Base-by-base conservation (phyloP, 2,113 vertebrate species). In the Azemiops feae region DNA sequence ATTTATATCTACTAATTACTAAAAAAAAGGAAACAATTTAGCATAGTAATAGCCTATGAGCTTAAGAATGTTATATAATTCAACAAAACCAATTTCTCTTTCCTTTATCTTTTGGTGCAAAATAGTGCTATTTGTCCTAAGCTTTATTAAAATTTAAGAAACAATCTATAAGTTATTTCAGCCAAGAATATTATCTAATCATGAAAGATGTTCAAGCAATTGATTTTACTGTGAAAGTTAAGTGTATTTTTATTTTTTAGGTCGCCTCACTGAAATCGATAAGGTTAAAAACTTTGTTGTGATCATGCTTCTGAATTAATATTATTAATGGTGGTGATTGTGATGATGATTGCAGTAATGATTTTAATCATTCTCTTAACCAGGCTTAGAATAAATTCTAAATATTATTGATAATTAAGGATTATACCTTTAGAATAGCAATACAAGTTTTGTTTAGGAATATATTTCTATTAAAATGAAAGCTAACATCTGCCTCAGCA, bases 401-500 rank as follows among this genome's bases (percentile, higher is more conserved):
- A 87, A 69, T 27, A 86, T 94, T 91, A 43, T 1, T 39, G n/a
- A 0, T 39, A 87, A 45, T 55, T 93, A 55, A 91, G 23, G 0
- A 92, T 96, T 94, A 94, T 88, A 95, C 93, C 27, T 93, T 64
- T 85, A 0, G 0, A n/a, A 23, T 8, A 91, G 1, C 89, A 95
- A 50, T 74, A 57, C 7, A 53, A 34, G 47, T 27, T 92, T 81
- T 57, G 91, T 89, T 30, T 27, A 92, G 69, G 81, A 97, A 94
- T 60, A 94, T 81, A 27, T 85, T 55, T 89, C 88, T 94, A 2
- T 52, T 94, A 95, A 92, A 94, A 57, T 96, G 81, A 96, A 96
- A 96, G 12, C 53, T 94, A 91, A 81, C 34, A 95, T 64, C 87
- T 96, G 91, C 53, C 96, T 96, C 22, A 91, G 8, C 89, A 95